phyloP scores from a whole-genome alignment of 30 jellyfish, hydroid and myxozoan species.

The Hydractinia symbiolongicarpus region DNA sequence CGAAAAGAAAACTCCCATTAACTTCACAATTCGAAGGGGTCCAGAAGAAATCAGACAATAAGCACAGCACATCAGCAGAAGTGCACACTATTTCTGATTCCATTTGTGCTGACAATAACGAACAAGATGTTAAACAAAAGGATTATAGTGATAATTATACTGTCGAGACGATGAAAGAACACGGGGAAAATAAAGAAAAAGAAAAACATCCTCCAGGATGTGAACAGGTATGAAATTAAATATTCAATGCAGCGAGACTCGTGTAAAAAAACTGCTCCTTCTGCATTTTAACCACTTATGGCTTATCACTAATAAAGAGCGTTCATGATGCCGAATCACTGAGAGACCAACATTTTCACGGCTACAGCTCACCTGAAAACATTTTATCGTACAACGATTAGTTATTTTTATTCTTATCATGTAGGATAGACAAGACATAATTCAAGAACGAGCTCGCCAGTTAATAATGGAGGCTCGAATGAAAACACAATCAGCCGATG shows the following conservation, averaged over 20 bases:
- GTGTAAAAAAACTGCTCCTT: too few species aligned
- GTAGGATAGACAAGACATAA: conserved; percentile 65
- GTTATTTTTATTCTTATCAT: background rate
- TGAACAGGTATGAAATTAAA: too few species aligned
- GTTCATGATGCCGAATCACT: too few species aligned
- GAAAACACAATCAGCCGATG: conserved; percentile 37
- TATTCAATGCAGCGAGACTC: background rate
- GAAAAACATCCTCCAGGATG: background rate
- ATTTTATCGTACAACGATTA: background rate
- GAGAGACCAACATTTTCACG: too few species aligned
- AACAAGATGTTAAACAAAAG: background rate
- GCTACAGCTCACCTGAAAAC: background rate
- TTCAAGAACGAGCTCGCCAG: conserved; percentile 72
- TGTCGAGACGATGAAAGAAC: background rate
- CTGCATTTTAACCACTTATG: too few species aligned
- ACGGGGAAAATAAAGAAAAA: background rate
- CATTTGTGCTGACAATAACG: background rate
- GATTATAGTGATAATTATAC: background rate
- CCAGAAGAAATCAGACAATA: background rate
- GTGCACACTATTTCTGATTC: background rate
- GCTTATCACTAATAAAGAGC: too few species aligned
- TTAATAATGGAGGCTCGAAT: conserved; percentile 68
- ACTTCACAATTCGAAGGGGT: conserved; percentile 8
- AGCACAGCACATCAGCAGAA: background rate
- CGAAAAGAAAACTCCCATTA: conserved; percentile 27